These are phyloP conservation scores for Drosophila nigrodunni DNA, from an alignment of 1,140 invertebrate species.

Conservation along the genomic window DNA sequence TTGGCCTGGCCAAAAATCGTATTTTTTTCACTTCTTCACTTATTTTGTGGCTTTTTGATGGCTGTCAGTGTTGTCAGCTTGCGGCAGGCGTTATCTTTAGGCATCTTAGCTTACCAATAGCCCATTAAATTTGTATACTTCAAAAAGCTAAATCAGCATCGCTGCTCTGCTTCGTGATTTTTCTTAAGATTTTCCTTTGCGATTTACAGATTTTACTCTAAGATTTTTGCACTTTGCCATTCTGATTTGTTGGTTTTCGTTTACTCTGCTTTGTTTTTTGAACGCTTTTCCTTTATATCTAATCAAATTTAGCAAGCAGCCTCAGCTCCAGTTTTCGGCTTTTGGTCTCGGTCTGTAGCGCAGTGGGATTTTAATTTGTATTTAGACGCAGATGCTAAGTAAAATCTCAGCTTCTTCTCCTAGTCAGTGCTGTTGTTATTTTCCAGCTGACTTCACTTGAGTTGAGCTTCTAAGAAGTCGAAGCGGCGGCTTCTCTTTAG, in stretches of 20 bases:
- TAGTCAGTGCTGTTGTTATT: conserved; percentile 30
- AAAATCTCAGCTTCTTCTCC: conserved; percentile 35
- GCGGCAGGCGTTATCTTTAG: conserved; percentile 1
- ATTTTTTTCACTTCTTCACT: not conserved
- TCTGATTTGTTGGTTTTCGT: conserved; percentile 12
- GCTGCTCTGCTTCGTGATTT: conserved; percentile 5
- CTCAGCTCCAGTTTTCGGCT: conserved; percentile 22
- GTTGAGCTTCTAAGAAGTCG: conserved; percentile 53
- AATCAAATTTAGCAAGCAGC: conserved; percentile 60
- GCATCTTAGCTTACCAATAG: conserved; percentile 5
- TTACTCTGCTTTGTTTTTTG: conserved; percentile 4
- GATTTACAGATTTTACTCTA: conserved; percentile 27
- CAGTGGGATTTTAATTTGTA: conserved; percentile 68
- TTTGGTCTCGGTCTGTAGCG: conserved; percentile 17
- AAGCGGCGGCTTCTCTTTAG: conserved; percentile 46
- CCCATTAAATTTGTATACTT: conserved; percentile 15
- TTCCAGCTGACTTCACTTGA: conserved; percentile 74
- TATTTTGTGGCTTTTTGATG: conserved; percentile 36
- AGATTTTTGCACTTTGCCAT: not conserved
- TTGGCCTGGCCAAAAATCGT: conserved; percentile 19
- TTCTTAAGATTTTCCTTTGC: conserved; percentile 12
- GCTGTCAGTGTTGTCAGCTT: conserved; percentile 37
- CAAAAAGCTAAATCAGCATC: conserved; percentile 22
- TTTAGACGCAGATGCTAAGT: conserved; percentile 62
- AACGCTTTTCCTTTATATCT: conserved; percentile 39